These are phyloP conservation scores for Scortum barcoo DNA, from an alignment of 2,113 vertebrate species.

Conservation along the genomic window DNA sequence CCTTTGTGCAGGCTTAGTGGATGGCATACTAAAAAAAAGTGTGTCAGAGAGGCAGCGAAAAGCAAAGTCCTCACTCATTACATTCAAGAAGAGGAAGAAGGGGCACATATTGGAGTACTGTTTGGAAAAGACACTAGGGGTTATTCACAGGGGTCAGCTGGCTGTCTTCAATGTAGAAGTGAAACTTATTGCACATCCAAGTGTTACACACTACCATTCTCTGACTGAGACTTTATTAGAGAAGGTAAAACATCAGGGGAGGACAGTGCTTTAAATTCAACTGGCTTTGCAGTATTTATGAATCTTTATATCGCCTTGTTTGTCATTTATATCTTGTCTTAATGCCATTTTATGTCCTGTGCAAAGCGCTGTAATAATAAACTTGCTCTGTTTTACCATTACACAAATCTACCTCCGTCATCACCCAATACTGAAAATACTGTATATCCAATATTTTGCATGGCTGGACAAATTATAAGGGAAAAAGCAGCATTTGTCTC, in stretches of 20 bases:
- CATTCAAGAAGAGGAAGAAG: neutral
- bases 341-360: neutral
- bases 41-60: neutral
- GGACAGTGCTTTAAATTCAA: neutral
- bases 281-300: neutral
- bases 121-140: conserved; percentile 2
- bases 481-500: neutral
- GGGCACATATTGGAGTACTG: neutral
- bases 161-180: too few relatives aligned
- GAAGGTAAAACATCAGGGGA: neutral
- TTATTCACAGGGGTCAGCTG: neutral
- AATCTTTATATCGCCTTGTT: neutral
- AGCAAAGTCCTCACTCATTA: neutral
- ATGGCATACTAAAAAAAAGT: neutral
- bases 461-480: neutral
- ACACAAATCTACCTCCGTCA: neutral
- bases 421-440: neutral
- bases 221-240: neutral
- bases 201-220: neutral
- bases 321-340: neutral
- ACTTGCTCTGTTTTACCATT: neutral
- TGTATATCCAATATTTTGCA: too few relatives aligned
- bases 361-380: neutral
- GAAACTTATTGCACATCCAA: too few relatives aligned
- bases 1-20: conserved; percentile 8